Conservation (phyloP, 2,113 vertebrate species). For the Cryptotis parvus region DNA sequence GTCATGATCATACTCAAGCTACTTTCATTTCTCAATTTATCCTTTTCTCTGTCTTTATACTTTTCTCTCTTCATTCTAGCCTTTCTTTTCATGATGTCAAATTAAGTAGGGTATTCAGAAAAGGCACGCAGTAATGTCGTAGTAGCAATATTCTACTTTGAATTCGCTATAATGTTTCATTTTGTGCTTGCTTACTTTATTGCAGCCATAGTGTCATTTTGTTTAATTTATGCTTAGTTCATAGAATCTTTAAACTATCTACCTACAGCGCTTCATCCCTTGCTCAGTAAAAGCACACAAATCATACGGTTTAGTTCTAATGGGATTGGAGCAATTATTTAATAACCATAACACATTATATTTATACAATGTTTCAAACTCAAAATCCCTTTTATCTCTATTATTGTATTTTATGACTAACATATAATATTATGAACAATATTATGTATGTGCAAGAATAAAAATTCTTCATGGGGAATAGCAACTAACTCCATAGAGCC, state of each 20-base stretch:
- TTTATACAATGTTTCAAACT: slow-evolving; percentile 59
- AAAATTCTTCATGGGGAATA: slow-evolving; percentile 9
- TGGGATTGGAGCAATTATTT: slow-evolving; percentile 50
- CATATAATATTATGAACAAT: slow-evolving; percentile 22
- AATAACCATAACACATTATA: slow-evolving; percentile 52
- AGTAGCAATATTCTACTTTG: slow-evolving; percentile 17
- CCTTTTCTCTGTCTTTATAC: not conserved
- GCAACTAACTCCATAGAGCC: slow-evolving; percentile 23
- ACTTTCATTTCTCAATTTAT: slow-evolving; percentile 50
- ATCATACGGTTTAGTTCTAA: slow-evolving; percentile 56
- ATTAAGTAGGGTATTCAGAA: slow-evolving; percentile 22
- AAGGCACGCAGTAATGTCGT: slow-evolving; percentile 25
- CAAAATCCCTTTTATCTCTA: slow-evolving; percentile 64
- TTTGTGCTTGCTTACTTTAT: slow-evolving; percentile 52
- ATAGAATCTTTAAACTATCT: slow-evolving; percentile 59
- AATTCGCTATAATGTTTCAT: slow-evolving; percentile 56
- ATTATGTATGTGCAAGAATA: not conserved
- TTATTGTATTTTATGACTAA: slow-evolving; percentile 57
- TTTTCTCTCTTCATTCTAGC: not conserved
- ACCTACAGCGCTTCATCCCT: slow-evolving; percentile 50
- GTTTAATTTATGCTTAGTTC: slow-evolving; percentile 66
- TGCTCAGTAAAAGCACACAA: slow-evolving; percentile 49
- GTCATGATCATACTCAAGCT: slow-evolving; percentile 37
- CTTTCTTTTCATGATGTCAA: slow-evolving; percentile 36
- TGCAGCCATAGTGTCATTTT: slow-evolving; percentile 54